Percentiles rank a stretch among this genome's conserved stretches.
Evolutionary conservation across 2,113 vertebrate genomes (phyloP).

Genomic region (Tamias sibiricus): DNA sequence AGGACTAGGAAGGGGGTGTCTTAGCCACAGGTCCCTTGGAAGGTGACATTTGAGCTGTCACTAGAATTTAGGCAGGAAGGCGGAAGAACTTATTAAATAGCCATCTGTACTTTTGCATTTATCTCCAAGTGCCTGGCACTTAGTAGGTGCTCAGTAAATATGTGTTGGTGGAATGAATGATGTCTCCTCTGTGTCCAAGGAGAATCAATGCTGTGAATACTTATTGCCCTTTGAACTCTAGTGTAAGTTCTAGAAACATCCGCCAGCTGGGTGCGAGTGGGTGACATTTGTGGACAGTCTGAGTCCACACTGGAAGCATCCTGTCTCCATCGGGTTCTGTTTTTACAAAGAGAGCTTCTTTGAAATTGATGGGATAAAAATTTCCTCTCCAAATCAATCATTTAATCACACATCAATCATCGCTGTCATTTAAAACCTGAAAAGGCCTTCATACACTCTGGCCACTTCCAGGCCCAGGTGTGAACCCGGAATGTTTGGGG

Average conservation of each 20-base stretch:
- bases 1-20: fast-evolving
- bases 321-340: constrained; percentile 4
- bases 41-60: background rate
- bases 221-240: background rate
- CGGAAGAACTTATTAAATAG: background rate
- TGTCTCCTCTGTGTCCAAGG: background rate
- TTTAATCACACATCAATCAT: constrained; percentile 69
- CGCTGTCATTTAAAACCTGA: constrained; percentile 72
- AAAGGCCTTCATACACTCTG: background rate
- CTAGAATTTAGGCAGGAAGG: background rate
- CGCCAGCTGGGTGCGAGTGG: background rate
- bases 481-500: constrained; percentile 58
- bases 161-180: fast-evolving
- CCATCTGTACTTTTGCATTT: background rate
- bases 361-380: constrained; percentile 47
- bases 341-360: constrained; percentile 68
- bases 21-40: background rate
- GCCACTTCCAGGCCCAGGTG: constrained; percentile 75
- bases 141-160: background rate
- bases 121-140: background rate
- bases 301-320: constrained; percentile 20
- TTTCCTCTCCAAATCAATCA: constrained; percentile 54
- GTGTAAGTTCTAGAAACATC: constrained; percentile 29
- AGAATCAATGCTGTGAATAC: fast-evolving
- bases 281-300: background rate